Percentiles rank a stretch among this genome's conserved stretches.
Conservation (phyloP, 1,140 invertebrate species). For the Macrostomum lignano region DNA sequence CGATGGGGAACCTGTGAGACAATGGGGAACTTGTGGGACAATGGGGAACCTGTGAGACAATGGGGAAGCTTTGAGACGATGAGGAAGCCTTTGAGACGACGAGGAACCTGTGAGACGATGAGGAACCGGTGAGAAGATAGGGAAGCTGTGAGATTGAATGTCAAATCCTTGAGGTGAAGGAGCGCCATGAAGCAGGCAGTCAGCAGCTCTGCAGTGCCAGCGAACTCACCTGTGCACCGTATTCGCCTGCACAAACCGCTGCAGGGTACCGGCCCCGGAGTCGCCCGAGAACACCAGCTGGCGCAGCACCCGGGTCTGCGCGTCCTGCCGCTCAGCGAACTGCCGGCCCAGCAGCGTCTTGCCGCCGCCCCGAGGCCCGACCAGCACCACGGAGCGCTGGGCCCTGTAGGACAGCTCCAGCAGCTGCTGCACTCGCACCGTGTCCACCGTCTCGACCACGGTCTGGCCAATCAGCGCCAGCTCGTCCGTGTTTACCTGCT, state of each 20-base stretch:
- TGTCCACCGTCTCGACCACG: slow-evolving; percentile 24
- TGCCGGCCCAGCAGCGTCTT: slow-evolving; percentile 15
- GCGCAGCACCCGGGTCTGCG: slow-evolving; percentile 15
- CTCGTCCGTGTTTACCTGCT: slow-evolving; percentile 17
- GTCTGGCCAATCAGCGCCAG: slow-evolving; percentile 22
- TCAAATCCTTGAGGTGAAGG: too few species aligned
- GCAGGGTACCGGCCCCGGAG: slow-evolving; percentile 19
- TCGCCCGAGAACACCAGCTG: slow-evolving; percentile 20
- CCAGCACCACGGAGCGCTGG: slow-evolving; percentile 22
- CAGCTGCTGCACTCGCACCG: slow-evolving; percentile 14
- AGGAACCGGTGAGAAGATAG: too few species aligned
- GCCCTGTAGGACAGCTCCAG: slow-evolving; percentile 23
- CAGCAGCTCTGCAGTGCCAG: too few species aligned
- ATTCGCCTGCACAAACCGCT: slow-evolving; percentile 23
- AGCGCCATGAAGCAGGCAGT: too few species aligned
- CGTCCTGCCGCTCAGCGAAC: slow-evolving; percentile 11
- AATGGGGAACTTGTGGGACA: too few species aligned
- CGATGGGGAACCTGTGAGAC: too few species aligned
- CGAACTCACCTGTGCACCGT: slow-evolving; percentile 26
- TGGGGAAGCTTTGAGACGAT: too few species aligned
- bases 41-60: too few species aligned
- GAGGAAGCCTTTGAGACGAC: too few species aligned
- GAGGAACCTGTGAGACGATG: too few species aligned
- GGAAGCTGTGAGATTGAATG: too few species aligned
- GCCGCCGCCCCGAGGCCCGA: slow-evolving; percentile 26